phyloP scores from a whole-genome alignment of 2,797 vertebrate species.

The Otolemur crassicaudatus region DNA sequence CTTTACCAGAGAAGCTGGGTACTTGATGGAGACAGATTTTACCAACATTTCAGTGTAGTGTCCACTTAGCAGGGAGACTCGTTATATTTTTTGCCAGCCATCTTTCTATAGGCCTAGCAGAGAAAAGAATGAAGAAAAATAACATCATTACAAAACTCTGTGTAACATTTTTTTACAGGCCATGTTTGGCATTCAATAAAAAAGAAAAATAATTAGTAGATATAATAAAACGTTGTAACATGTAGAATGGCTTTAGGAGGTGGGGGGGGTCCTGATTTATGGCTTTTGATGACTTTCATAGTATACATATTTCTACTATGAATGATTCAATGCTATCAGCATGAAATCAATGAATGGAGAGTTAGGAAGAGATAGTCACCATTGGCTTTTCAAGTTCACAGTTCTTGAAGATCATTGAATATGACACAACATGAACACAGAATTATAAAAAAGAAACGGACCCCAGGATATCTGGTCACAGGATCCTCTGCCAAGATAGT shows the following conservation, averaged over 20 bases:
- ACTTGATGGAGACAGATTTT: not conserved
- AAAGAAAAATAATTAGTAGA: not conserved
- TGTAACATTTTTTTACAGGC: not conserved
- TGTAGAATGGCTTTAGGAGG: not conserved
- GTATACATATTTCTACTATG: not conserved
- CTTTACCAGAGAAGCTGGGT: not conserved
- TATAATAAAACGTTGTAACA: not conserved
- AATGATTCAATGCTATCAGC: not conserved
- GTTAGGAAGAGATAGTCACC: not conserved
- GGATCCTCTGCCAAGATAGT: not conserved
- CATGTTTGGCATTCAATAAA: not conserved
- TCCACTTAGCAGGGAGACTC: not conserved
- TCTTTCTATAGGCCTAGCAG: not conserved
- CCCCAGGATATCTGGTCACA: no score
- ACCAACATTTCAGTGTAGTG: not conserved
- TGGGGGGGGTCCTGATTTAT: not conserved
- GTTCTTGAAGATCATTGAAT: not conserved
- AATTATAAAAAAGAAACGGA: not conserved
- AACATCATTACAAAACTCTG: not conserved
- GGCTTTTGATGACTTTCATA: not conserved
- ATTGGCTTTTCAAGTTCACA: not conserved
- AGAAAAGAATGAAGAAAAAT: not conserved
- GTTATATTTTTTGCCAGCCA: not conserved
- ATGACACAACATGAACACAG: not conserved
- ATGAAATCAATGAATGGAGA: not conserved